Evolutionary conservation across 2,797 vertebrate genomes (phyloP).

Genomic region (Limosa lapponica): DNA sequence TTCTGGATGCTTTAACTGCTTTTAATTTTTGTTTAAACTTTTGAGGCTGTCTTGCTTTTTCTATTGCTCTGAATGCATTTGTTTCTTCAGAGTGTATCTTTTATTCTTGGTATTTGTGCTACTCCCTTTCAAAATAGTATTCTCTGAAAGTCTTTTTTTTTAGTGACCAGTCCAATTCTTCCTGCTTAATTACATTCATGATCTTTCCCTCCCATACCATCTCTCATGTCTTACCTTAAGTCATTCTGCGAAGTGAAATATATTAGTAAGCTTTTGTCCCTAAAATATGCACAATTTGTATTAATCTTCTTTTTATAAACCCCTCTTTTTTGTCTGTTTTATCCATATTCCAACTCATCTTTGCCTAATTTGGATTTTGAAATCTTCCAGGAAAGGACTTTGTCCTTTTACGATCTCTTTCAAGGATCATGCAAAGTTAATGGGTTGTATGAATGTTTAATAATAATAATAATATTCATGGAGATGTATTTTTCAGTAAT

Average conservation of each 20-base stretch:
- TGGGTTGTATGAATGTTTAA: not conserved
- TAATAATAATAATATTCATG: not conserved
- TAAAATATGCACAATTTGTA: not conserved
- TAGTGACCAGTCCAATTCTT: not conserved
- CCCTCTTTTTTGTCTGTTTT: not conserved
- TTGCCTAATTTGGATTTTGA: not conserved
- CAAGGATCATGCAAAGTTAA: conserved; percentile 1
- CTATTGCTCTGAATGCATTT: not conserved
- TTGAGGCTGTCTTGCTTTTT: not conserved
- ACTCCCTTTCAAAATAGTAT: not conserved
- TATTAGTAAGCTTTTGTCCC: not conserved
- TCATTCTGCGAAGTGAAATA: not conserved
- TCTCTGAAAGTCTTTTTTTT: not conserved
- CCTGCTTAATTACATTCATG: not conserved
- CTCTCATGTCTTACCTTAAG: not conserved
- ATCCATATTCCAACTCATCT: not conserved
- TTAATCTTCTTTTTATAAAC: conserved; percentile 23
- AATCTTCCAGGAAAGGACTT: not conserved
- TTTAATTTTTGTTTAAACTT: not conserved
- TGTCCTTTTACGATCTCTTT: not conserved
- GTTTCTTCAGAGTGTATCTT: not conserved
- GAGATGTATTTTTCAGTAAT: not conserved
- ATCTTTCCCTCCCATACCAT: not conserved
- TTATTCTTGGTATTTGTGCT: not conserved
- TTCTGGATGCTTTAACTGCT: not conserved